These are phyloP conservation scores for Tolmerus cingulatus DNA, from an alignment of 2,888 invertebrate species.

Conservation along the genomic window DNA sequence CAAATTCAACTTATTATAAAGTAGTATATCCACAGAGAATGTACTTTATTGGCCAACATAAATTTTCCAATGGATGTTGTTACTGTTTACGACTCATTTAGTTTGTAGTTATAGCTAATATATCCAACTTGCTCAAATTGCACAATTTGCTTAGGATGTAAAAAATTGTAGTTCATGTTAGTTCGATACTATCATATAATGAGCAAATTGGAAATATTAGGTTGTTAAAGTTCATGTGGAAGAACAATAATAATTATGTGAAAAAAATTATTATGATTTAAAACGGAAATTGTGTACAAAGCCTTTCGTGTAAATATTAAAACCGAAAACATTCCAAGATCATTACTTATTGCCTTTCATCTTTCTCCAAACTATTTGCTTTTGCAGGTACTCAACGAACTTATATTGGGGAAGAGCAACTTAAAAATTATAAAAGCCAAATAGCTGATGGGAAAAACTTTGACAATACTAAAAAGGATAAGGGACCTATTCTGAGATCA, in stretches of 20 bases:
- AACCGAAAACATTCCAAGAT: slow-evolving; percentile 61
- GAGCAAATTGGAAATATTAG: slow-evolving; percentile 18
- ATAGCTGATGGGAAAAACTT: too few relatives aligned
- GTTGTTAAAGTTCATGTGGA: slow-evolving; percentile 20
- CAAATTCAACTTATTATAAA: background rate
- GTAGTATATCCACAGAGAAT: background rate
- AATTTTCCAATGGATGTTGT: slow-evolving; percentile 22
- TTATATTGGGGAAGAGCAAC: too few relatives aligned
- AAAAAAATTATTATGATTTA: slow-evolving; percentile 46
- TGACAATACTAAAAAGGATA: too few relatives aligned
- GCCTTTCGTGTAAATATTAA: slow-evolving; percentile 63
- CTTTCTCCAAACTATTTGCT: background rate
- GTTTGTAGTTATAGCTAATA: slow-evolving; percentile 23
- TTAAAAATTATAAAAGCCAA: too few relatives aligned
- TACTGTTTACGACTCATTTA: slow-evolving; percentile 30
- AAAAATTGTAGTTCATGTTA: background rate
- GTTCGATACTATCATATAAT: background rate
- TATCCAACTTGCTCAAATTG: slow-evolving; percentile 1
- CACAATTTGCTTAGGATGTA: slow-evolving; percentile 13
- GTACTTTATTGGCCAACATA: slow-evolving; percentile 5
- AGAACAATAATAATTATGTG: slow-evolving; percentile 35
- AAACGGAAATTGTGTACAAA: slow-evolving; percentile 53
- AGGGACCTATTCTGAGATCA: too few relatives aligned
- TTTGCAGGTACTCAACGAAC: background rate
- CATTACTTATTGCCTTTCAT: slow-evolving; percentile 15